These are phyloP conservation scores for Euglossa dilemma DNA, from an alignment of 1,140 invertebrate species.

Conservation along the genomic window DNA sequence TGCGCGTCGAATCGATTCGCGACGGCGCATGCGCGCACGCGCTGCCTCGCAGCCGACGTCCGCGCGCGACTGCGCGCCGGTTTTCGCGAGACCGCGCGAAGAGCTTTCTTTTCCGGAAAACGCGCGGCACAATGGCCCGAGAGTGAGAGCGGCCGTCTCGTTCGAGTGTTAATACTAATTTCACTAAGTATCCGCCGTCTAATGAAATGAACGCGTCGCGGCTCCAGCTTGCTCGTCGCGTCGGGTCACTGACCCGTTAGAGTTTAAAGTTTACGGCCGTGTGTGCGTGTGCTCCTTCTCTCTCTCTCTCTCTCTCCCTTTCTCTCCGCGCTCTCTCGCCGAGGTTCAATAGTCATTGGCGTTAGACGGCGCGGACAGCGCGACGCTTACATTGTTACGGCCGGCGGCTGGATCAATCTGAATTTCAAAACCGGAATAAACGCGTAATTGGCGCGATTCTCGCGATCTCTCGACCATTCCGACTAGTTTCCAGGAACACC, in stretches of 20 bases:
- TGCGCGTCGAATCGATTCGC: conserved; percentile 15
- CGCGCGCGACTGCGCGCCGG: neutral
- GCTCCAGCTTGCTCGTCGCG: conserved; percentile 24
- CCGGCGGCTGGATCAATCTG: conserved; percentile 19
- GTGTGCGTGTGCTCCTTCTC: neutral
- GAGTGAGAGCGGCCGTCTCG: conserved; percentile 41
- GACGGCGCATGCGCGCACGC: neutral
- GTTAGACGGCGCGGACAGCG: conserved; percentile 28
- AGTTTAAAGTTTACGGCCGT: conserved; percentile 32
- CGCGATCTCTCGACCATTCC: neutral
- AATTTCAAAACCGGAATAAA: conserved; percentile 19
- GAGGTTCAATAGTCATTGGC: conserved; percentile 37
- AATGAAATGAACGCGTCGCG: conserved; percentile 59
- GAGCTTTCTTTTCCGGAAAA: conserved; percentile 46
- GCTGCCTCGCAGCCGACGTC: neutral
- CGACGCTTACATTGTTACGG: conserved; percentile 14
- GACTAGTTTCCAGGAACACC: neutral
- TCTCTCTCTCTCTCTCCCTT: neutral
- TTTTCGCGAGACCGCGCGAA: conserved; percentile 24
- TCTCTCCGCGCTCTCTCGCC: neutral
- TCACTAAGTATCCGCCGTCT: conserved; percentile 59
- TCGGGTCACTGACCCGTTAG: conserved; percentile 43
- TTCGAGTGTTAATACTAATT: conserved; percentile 58
- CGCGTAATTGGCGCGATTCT: neutral
- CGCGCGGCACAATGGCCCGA: conserved; percentile 2